These are phyloP conservation scores for Temnothorax curvispinosus DNA, from an alignment of 1,140 invertebrate species.

Conservation along the genomic window DNA sequence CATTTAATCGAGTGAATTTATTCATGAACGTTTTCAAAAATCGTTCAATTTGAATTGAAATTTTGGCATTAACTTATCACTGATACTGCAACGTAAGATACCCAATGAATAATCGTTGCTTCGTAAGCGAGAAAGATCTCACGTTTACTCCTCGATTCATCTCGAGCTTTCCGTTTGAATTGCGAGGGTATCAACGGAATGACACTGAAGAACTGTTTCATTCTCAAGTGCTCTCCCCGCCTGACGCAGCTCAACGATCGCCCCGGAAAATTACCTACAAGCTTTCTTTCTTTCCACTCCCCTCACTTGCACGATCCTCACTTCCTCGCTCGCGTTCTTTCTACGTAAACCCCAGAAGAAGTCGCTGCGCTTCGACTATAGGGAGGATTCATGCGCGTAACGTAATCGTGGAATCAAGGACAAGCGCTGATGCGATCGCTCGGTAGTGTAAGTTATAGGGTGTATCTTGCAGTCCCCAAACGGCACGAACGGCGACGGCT, in stretches of 20 bases:
- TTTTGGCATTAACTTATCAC: neutral
- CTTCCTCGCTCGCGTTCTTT: neutral
- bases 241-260: constrained; percentile 62
- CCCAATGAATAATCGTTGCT: constrained; percentile 60
- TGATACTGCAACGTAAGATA: constrained; percentile 35
- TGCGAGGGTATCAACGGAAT: constrained; percentile 62
- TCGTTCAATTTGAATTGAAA: neutral
- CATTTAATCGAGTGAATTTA: neutral
- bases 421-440: constrained; percentile 38
- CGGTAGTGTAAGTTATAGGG: constrained; percentile 43
- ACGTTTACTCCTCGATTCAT: constrained; percentile 59
- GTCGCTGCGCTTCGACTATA: neutral
- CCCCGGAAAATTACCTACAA: constrained; percentile 67
- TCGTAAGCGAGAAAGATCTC: constrained; percentile 56
- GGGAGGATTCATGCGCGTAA: constrained; percentile 16
- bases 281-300: neutral
- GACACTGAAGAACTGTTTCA: constrained; percentile 74
- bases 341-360: constrained; percentile 21
- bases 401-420: constrained; percentile 50
- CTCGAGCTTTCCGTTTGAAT: constrained; percentile 64
- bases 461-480: constrained; percentile 42
- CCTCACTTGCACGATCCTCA: neutral
- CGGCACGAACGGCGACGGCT: constrained; percentile 10
- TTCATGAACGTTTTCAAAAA: neutral
- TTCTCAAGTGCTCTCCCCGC: constrained; percentile 59